These are phyloP conservation scores for Protophormia terraenovae DNA, from an alignment of 2,888 invertebrate species.

Conservation along the genomic window DNA sequence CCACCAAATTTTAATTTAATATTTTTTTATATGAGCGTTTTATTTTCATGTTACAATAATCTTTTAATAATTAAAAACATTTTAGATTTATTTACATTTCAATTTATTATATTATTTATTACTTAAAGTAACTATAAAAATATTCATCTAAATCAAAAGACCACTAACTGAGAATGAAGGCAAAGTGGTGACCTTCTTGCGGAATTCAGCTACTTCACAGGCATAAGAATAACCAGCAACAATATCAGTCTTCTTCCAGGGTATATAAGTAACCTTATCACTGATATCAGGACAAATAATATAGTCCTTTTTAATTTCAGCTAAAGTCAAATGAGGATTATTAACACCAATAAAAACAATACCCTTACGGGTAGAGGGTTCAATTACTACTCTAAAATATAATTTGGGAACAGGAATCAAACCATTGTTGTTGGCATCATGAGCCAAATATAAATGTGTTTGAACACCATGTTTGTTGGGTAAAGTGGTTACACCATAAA, in stretches of 20 bases:
- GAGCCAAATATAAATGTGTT: constrained; percentile 79
- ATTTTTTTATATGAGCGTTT: no score
- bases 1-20: no score
- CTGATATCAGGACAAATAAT: constrained; percentile 76
- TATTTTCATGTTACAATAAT: no score
- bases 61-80: no score
- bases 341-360: constrained; percentile 83
- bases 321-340: constrained; percentile 78
- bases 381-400: constrained; percentile 84
- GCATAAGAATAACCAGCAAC: constrained; percentile 77
- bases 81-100: no score
- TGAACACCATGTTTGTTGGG: constrained; percentile 80
- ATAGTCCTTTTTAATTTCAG: constrained; percentile 75
- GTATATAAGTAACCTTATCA: constrained; percentile 74
- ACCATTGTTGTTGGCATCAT: constrained; percentile 76
- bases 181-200: constrained; percentile 70
- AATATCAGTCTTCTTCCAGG: constrained; percentile 75
- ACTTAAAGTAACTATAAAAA: no score
- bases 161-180: constrained; percentile 73
- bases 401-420: constrained; percentile 83
- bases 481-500: constrained; percentile 83
- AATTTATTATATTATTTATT: no score
- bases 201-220: constrained; percentile 72
- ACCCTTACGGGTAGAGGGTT: constrained; percentile 81
- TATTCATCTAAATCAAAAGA: constrained; percentile 45